These are phyloP conservation scores for Drosophila mimetica DNA, from an alignment of 2,888 invertebrate species.

Conservation along the genomic window DNA sequence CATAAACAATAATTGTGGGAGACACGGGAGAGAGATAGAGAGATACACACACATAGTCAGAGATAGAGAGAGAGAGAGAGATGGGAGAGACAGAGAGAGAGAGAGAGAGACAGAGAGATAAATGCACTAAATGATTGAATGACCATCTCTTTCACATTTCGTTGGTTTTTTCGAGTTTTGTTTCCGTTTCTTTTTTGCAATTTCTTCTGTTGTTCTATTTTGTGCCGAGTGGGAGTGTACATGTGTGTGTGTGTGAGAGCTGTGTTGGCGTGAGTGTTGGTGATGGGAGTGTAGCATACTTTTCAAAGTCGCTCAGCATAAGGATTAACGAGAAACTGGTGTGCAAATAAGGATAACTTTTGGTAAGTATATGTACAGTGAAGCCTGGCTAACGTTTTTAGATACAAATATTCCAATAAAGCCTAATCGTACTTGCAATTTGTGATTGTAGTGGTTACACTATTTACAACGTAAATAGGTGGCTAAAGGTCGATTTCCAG, in stretches of 20 bases:
- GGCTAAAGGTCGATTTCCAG: no score
- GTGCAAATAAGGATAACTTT: slow-evolving; percentile 24
- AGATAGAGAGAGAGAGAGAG: slow-evolving; percentile 45
- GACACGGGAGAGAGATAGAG: slow-evolving; percentile 50
- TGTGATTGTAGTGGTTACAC: no score
- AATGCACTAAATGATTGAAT: slow-evolving; percentile 78
- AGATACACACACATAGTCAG: slow-evolving; percentile 38
- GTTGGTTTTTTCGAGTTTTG: slow-evolving; percentile 24
- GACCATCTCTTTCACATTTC: slow-evolving; percentile 27
- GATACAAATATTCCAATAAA: neutral
- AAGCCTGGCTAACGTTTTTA: slow-evolving; percentile 3
- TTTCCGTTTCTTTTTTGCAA: slow-evolving; percentile 20
- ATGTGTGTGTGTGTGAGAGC: slow-evolving; percentile 1
- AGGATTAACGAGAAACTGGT: slow-evolving; percentile 31
- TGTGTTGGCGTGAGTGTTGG: slow-evolving; percentile 11
- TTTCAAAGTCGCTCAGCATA: slow-evolving; percentile 33
- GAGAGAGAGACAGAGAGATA: slow-evolving; percentile 67
- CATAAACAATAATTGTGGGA: slow-evolving; percentile 77
- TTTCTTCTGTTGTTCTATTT: slow-evolving; percentile 19
- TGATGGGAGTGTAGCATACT: slow-evolving; percentile 26
- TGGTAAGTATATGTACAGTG: slow-evolving; percentile 11
- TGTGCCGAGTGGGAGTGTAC: slow-evolving; percentile 30
- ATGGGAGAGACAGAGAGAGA: slow-evolving; percentile 38
- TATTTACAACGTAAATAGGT: neutral
- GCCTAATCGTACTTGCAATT: no score